Conservation (phyloP, 37 sponge, comb jelly and placozoan genomes). For the Eunapius fragilis region DNA sequence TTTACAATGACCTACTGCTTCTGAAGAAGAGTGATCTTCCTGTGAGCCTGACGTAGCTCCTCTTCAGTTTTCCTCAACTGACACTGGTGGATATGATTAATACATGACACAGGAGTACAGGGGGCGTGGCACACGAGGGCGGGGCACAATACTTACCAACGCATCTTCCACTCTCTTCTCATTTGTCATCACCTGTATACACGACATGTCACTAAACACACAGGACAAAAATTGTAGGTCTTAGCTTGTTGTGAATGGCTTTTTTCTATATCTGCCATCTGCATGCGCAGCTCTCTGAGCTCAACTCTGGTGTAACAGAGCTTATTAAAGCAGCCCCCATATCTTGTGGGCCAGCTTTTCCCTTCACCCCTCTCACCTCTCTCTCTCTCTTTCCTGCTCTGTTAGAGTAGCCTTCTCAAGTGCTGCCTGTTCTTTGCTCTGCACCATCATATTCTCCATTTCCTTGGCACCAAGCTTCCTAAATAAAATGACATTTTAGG, state of each 20-base stretch:
- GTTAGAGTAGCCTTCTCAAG: slow-evolving; percentile 60
- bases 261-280: slow-evolving; percentile 76
- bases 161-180: slow-evolving; percentile 73
- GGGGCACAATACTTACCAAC: slow-evolving; percentile 63
- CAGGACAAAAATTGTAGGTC: slow-evolving; percentile 5
- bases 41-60: slow-evolving; percentile 62
- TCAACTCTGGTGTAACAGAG: slow-evolving; percentile 39
- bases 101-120: neutral
- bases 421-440: slow-evolving; percentile 54
- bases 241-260: slow-evolving; percentile 40
- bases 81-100: slow-evolving; percentile 8
- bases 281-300: slow-evolving; percentile 49
- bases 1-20: slow-evolving; percentile 8
- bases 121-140: no score
- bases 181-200: slow-evolving; percentile 43
- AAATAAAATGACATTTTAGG: neutral
- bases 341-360: no score
- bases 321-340: neutral
- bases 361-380: neutral
- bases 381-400: slow-evolving; percentile 68
- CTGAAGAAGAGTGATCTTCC: slow-evolving; percentile 58
- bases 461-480: slow-evolving; percentile 59
- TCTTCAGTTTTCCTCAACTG: slow-evolving; percentile 67
- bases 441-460: slow-evolving; percentile 43
- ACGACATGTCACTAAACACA: neutral